Conservation (phyloP, 2,113 vertebrate genomes). For the Bufo bufo region DNA sequence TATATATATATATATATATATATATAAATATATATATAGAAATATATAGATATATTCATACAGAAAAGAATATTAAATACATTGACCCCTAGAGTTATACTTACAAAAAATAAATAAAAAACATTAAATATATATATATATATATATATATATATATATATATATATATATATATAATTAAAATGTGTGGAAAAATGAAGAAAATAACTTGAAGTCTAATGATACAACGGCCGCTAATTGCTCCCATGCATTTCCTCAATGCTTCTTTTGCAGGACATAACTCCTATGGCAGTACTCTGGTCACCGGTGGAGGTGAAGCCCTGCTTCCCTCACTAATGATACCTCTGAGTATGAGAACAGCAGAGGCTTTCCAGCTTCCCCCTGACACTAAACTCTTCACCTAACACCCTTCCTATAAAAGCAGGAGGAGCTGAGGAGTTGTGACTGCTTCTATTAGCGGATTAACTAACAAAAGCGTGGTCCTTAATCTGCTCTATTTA, state of each 20-base stretch:
- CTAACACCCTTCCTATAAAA: constrained; percentile 53
- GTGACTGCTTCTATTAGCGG: constrained; percentile 60
- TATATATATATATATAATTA: no score
- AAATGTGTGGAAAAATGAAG: no score
- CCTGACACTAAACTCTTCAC: constrained; percentile 56
- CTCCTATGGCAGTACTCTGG: background rate
- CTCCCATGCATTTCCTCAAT: background rate
- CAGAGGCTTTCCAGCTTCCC: constrained; percentile 16
- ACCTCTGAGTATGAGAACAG: background rate
- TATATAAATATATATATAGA: no score
- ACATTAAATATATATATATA: no score
- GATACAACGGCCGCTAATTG: background rate
- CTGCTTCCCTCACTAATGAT: background rate
- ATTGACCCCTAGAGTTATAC: no score
- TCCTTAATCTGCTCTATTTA: constrained; percentile 60
- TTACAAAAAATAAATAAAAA: no score
- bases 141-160: no score
- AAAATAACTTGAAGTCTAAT: background rate
- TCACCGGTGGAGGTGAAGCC: background rate
- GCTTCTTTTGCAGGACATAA: no score
- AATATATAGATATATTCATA: no score
- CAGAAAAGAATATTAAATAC: no score
- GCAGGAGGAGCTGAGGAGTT: constrained; percentile 59
- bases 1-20: no score
- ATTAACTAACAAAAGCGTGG: constrained; percentile 61